Evolutionary conservation across 1,140 invertebrate genomes (phyloP), one percentile per base, ranked within the genome.

Genomic region (Belonocnema kinseyi): DNA sequence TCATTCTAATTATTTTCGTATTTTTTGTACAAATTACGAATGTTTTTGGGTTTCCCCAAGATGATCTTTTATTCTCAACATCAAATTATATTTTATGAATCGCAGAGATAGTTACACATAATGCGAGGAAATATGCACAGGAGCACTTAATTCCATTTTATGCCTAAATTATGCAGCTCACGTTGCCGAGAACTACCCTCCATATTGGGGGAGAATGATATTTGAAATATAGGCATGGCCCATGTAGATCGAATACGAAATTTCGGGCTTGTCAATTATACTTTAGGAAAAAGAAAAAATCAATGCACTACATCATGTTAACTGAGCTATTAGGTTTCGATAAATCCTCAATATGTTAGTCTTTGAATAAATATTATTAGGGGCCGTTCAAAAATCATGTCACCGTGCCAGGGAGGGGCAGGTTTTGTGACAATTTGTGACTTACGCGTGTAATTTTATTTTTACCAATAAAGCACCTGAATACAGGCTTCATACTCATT

Each of bases 181-280:
- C 74, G 78, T 79, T 66, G 74, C 52, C 78, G 78, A 74, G 75
- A 79, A 79, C 75, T 75, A 79, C 74, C 72, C 74, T 71, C 74
- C 72, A 79, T 79, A 79, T 76, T 76, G 72, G 56, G 58, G 72
- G 78, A 11, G 40, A 79, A 76, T 76, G 77, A 78, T 71, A 72
- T 78, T 78, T 78, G 73, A 78, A 75, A 53, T 78, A 78, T 71
- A 74, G 16, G 70, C 58, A 66, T 66, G 33, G 61, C 14, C 61
- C 61, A 66, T 66, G 40, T 66, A 66, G 26, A 33, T 66, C 61
- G 61, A 46, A 66, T 66, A 66, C 61, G 61, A 66, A 66, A 66
- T 66, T 16, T 21, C 33, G 26, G 16, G 61, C 61, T 66, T 66
- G 61, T 66, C 61, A 21, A 66, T 66, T 66, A 66, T 21, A 40